A percentile compares a stretch with the other conserved stretches of the same genome.
These are phyloP conservation scores for Synaphobranchus kaupii DNA, from an alignment of 2,797 vertebrate species.

Conservation along the genomic window DNA sequence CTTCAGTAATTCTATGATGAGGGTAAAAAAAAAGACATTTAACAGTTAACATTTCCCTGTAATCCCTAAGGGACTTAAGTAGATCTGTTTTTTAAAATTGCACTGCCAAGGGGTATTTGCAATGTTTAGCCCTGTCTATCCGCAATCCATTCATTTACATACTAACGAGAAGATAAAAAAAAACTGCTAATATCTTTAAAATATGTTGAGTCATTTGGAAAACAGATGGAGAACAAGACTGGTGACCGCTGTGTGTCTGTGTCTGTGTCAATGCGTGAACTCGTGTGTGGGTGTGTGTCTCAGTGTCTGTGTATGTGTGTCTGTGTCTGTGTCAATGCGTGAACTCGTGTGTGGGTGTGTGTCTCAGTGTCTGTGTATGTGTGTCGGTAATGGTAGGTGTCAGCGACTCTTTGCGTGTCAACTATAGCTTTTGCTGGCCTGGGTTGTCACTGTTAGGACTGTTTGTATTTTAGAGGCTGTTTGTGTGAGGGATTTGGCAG, in stretches of 20 bases:
- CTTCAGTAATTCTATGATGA: not conserved
- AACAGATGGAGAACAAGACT: slow-evolving; percentile 32
- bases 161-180: slow-evolving; percentile 25
- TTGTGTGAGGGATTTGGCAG: slow-evolving; percentile 44
- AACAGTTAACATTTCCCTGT: not conserved
- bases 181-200: slow-evolving; percentile 36
- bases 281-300: slow-evolving; percentile 27
- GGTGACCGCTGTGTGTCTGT: slow-evolving; percentile 15
- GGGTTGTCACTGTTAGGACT: not conserved
- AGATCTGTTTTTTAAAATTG: not conserved
- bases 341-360: not conserved
- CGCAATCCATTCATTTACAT: slow-evolving; percentile 15
- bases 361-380: slow-evolving; percentile 44
- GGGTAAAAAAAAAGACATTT: not conserved
- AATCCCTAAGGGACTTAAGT: not conserved
- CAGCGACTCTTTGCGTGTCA: not conserved
- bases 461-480: not conserved
- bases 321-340: not conserved
- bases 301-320: slow-evolving; percentile 41
- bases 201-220: slow-evolving; percentile 28
- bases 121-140: slow-evolving; percentile 14
- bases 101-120: not conserved
- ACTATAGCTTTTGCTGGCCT: not conserved
- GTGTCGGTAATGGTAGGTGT: slow-evolving; percentile 27
- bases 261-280: not conserved